Conservation (phyloP, 2,113 vertebrate genomes). For the Larimichthys polyactis region DNA sequence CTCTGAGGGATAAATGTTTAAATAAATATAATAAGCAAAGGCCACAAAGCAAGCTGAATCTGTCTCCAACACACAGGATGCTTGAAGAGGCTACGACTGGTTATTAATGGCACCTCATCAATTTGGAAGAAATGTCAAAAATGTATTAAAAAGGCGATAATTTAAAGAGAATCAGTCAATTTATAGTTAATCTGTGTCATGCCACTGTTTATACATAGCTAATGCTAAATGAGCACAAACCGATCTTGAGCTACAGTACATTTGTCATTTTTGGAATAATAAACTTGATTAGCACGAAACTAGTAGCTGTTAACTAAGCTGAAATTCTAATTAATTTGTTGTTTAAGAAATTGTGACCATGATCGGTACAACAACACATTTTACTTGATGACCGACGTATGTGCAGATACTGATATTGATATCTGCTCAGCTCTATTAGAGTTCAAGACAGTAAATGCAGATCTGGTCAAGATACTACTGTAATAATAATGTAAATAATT, state of each 20-base stretch:
- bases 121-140: background rate
- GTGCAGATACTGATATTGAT: background rate
- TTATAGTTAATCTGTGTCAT: background rate
- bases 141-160: background rate
- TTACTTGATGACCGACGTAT: no score
- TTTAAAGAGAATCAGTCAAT: background rate
- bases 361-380: no score
- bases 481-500: background rate
- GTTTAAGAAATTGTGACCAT: no score
- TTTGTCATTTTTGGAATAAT: background rate
- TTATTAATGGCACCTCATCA: background rate
- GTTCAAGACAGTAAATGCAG: background rate
- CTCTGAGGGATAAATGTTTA: slow-evolving; percentile 17
- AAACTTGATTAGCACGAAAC: background rate
- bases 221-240: no score
- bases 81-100: slow-evolving; percentile 12
- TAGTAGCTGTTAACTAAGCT: background rate
- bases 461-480: background rate
- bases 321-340: background rate
- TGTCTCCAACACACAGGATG: slow-evolving; percentile 13
- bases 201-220: background rate
- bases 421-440: background rate
- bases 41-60: slow-evolving; percentile 65
- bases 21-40: slow-evolving; percentile 53
- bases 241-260: background rate